phyloP scores from a whole-genome alignment of 1,140 invertebrate genomes.

The Rhyzopertha dominica region DNA sequence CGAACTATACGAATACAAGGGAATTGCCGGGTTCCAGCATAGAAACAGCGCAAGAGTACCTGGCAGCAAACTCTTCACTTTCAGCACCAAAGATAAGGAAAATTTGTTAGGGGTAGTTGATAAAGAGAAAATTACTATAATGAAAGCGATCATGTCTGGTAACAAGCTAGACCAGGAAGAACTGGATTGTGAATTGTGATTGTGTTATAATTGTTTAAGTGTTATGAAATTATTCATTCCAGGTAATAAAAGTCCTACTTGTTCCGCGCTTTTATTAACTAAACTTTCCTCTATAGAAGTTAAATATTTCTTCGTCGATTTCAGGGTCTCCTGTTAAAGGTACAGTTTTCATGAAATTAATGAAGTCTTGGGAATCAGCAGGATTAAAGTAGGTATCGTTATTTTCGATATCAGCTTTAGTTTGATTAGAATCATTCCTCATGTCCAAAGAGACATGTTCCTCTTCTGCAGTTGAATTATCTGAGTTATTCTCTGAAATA shows the following conservation, averaged over 20 bases:
- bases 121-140: constrained; percentile 39
- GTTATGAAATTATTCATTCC: too few relatives aligned
- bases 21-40: constrained; percentile 39
- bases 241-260: too few relatives aligned
- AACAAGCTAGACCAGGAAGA: constrained; percentile 37
- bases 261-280: too few relatives aligned
- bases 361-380: constrained; percentile 22
- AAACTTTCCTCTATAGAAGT: constrained; percentile 45
- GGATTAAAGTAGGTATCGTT: too few relatives aligned
- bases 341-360: constrained; percentile 37
- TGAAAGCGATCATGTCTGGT: constrained; percentile 48
- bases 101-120: constrained; percentile 33
- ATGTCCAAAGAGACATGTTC: too few relatives aligned
- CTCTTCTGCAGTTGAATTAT: too few relatives aligned
- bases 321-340: constrained; percentile 47
- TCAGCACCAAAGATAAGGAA: constrained; percentile 21
- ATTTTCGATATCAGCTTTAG: too few relatives aligned
- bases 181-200: constrained; percentile 31
- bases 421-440: too few relatives aligned
- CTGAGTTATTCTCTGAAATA: too few relatives aligned
- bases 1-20: constrained; percentile 43
- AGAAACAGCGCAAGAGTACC: constrained; percentile 25
- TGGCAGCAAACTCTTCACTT: constrained; percentile 28
- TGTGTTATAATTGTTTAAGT: too few relatives aligned
- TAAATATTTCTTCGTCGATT: constrained; percentile 49